Base-by-base conservation (phyloP, 2,113 vertebrate genomes). In the Orientallactaga bullata region DNA sequence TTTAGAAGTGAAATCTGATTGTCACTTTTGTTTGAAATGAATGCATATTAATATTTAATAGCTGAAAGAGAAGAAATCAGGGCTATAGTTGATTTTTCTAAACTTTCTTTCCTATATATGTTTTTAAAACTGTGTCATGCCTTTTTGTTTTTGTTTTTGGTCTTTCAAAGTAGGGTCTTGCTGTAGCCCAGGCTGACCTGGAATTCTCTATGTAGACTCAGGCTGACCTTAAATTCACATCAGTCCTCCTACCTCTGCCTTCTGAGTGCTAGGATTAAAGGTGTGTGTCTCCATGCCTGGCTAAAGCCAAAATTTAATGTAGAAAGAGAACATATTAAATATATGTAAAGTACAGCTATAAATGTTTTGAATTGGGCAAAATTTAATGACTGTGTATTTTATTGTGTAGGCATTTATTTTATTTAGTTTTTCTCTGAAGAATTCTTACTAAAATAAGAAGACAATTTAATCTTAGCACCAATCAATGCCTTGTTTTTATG, bases 311-410 rank as follows among this genome's bases (percentile, higher is more conserved):
- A 96, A 95, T 71, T 84, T 95, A n/a, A 28, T 84, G 0, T 84
- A 71, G 28, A 85, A 82, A 61, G 71, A 79, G 9, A 47, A 88
- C 71, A 79, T 76, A 86, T 86, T 94, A 88, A 95, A 77, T 92
- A 78, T 82, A 81, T 81, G 11, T 66, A 80, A 83, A 11, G 42
- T 88, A 71, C 73, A 94, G 42, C 65, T 39, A 11, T 42, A 91
- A 2, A 32, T 73, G 42, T 95, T 91, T 86, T 85, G 17, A 88
- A 58, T 47, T 76, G 17, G 77, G 63, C 24, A 93, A 39, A 82
- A 89, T 85, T 32, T 90, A 92, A 65, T 68, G 65, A 7, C 28
- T 68, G 51, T 85, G 77, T 95, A 84, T 80, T 83, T 96, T 85
- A 63, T n/a, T 85, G 5, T 61, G 17, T 60, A 47, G 16, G 55